Base-by-base conservation (phyloP, 2,888 invertebrate species). In the Mimachlamys varia region DNA sequence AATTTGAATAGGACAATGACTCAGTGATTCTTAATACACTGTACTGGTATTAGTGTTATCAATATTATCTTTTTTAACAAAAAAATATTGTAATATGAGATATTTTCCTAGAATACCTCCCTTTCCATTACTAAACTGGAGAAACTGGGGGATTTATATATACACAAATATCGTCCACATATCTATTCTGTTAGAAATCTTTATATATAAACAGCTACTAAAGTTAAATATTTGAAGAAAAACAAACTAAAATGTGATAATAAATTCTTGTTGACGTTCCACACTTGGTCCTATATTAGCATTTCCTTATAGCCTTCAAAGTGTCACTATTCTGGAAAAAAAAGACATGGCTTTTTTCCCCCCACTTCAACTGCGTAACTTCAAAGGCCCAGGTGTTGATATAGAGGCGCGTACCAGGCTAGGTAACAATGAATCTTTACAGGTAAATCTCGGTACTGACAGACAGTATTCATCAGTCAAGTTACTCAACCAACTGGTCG, bases 331-430 rank as follows among this genome's bases (percentile, higher is more conserved):
- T 10, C 19, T 7, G n/a, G 22, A 22, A 58, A 58, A 58, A 22
- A 58, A 19, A n/a, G 58, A 7, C 7, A 10, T 7, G 19, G 19
- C 22, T 10, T 22, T 58, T 58, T 76, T 76, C 13, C 53, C 53
- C 53, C 19, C 22, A 3, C 44, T 44, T 44, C 44, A 44, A 44
- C 44, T 44, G 44, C 44, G 10, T 76, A 76, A 33, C 76, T 76
- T 76, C 76, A 76, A 76, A 76, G 33, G 76, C 13, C 76, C 76
- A 76, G 76, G 76, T 76, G 76, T 33, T 76, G 33, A 76, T 76
- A 76, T 5, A 17, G 7, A 33, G 17, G 2, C 27, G 76, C 27
- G 76, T 27, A 33, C 76, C 15, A 76, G 27, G 27, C 10, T 27
- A 33, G 27, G 22, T 76, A 33, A 76, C 76, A 33, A 76, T 12